Evolutionary conservation across 2,888 invertebrate genomes (phyloP), one percentile per base, ranked within the genome.

Genomic region (Balanococcus diminutus): DNA sequence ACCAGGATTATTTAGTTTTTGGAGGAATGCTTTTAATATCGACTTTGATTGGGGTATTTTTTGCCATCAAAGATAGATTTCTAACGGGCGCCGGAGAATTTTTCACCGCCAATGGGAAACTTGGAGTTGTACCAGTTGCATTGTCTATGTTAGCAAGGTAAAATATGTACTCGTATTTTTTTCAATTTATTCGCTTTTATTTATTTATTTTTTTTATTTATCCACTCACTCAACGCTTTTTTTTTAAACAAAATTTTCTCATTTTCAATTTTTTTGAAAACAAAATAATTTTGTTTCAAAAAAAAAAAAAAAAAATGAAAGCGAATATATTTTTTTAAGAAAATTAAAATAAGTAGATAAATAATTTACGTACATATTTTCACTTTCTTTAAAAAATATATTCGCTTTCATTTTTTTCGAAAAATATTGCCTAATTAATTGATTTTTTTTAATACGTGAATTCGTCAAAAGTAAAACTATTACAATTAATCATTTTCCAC

Each of bases 101-200:
- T 87, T 88, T 91, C 16, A 89, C 90, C 86, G 91, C 90, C 3
- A 89, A 90, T 75, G 89, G 90, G 16, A 88, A 89, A 81, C 89
- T 91, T 89, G 89, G 89, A 2, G 89, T 90, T 0, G 88, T 91
- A 67, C 91, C 91, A 0, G 91, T 91, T 9, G 90, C 91, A 8
- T 89, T 91, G 88, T 91, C 91, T 0, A 89, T 91, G 87, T 89
- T 91, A 86, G 91, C 91, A 61, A 90, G 90, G 90, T 90, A 88
- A 87, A n/a, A n/a, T n/a, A n/a, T n/a, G n/a, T n/a, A n/a, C n/a
- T n/a, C n/a, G n/a, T n/a, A 86, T 79, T 72, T 8, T 75, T 79
- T 46, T 28, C 3, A 51, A 28, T 82, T n/a, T n/a, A n/a, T n/a
- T 6, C 32, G 5, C 22, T 3, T 51, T 82, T 42, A 25, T 42